phyloP scores from a whole-genome alignment of 2,888 invertebrate genomes.

The Ophion costatus region DNA sequence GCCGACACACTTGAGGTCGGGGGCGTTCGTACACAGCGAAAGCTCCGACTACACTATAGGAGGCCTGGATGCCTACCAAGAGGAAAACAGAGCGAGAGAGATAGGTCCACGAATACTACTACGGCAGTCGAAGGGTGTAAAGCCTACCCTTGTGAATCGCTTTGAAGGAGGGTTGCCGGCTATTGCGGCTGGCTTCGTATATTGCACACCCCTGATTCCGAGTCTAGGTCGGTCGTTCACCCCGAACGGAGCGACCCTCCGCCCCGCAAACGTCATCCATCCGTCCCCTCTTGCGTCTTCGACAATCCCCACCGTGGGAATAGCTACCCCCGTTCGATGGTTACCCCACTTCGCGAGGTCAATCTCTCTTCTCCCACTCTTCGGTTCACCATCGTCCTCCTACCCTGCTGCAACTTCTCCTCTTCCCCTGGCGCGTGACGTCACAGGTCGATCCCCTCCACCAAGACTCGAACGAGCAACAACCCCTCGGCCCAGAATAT shows the following conservation, averaged over 20 bases:
- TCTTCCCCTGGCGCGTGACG: conserved; percentile 73
- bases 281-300: conserved; percentile 22
- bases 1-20: conserved; percentile 22
- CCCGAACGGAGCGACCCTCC: conserved; percentile 71
- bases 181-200: conserved; percentile 79
- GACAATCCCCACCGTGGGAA: conserved; percentile 7
- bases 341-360: conserved; percentile 37
- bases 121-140: conserved; percentile 71
- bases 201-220: conserved; percentile 83
- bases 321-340: conserved; percentile 63
- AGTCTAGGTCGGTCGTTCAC: conserved; percentile 84
- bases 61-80: not conserved
- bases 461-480: conserved; percentile 46
- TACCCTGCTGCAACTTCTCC: conserved; percentile 58
- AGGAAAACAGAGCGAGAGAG: conserved; percentile 11
- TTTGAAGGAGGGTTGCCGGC: conserved; percentile 76
- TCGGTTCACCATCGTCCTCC: conserved; percentile 62
- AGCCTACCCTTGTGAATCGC: conserved; percentile 80
- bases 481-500: conserved; percentile 48
- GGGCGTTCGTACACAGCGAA: not conserved
- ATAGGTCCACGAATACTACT: conserved; percentile 47
- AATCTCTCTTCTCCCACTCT: conserved; percentile 55
- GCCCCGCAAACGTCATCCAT: conserved; percentile 69
- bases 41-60: conserved; percentile 8
- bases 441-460: conserved; percentile 72